phyloP scores from a whole-genome alignment of 92 coral and sea anemone genomes.

The Virgularia gustaviana region DNA sequence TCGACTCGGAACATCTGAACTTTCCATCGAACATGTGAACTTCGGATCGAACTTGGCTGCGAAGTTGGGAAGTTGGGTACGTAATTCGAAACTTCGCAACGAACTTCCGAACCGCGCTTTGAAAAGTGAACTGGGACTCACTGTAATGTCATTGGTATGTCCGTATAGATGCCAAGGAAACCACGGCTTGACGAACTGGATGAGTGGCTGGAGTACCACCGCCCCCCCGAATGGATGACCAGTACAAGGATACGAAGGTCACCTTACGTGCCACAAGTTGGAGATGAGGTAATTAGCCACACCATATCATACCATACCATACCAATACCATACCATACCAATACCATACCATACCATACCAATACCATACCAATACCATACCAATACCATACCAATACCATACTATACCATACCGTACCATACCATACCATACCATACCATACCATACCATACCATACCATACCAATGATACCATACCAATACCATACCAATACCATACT shows the following conservation, averaged over 20 bases:
- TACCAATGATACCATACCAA: neutral
- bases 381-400: slow-evolving; percentile 4
- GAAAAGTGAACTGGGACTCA: no score
- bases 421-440: neutral
- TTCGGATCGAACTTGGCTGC: no score
- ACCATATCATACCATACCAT: neutral
- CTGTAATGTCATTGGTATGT: no score
- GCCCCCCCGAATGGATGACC: slow-evolving; percentile 92
- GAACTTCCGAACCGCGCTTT: neutral
- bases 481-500: neutral
- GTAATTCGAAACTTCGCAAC: no score
- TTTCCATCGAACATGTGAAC: no score
- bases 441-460: neutral
- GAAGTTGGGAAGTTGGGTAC: no score
- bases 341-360: no score
- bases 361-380: neutral
- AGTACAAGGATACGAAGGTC: slow-evolving; percentile 71
- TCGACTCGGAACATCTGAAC: no score
- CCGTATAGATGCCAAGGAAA: slow-evolving; percentile 70
- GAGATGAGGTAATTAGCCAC: slow-evolving; percentile 71
- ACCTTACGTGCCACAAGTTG: slow-evolving; percentile 94
- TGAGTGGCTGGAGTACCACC: slow-evolving; percentile 69
- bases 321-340: slow-evolving; percentile 1
- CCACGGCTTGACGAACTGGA: slow-evolving; percentile 87
- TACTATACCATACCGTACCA: neutral